These are phyloP conservation scores for Bellardia pandia DNA, from an alignment of 2,888 invertebrate species.

Conservation along the genomic window DNA sequence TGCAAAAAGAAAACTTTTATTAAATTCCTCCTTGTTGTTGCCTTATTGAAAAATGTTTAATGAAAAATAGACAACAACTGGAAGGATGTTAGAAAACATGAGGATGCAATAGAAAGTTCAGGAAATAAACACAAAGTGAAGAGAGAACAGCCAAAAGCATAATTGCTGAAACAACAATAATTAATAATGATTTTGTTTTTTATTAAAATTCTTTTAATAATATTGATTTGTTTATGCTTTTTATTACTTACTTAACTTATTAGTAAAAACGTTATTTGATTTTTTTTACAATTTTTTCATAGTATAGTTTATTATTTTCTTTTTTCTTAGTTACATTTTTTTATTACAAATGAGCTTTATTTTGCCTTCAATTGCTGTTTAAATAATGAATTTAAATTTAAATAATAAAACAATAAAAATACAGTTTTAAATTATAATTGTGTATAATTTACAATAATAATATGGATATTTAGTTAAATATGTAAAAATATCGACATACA, in stretches of 20 bases:
- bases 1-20: no score
- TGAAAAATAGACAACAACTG: no score
- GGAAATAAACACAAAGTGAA: background rate
- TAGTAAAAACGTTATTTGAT: background rate
- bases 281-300: background rate
- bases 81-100: background rate
- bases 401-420: background rate
- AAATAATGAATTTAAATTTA: background rate
- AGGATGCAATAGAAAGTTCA: background rate
- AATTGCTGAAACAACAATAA: background rate
- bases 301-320: constrained; percentile 8
- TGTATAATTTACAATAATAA: background rate
- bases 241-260: background rate
- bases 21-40: no score
- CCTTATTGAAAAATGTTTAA: no score
- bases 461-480: background rate
- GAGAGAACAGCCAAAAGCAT: background rate
- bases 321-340: constrained; percentile 15
- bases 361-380: background rate
- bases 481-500: no score
- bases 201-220: background rate
- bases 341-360: constrained; percentile 14
- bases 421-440: background rate
- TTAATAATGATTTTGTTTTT: background rate
- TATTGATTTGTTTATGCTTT: background rate